Evolutionary conservation across 2,797 vertebrate genomes (phyloP).

Genomic region (Parauchenoglanis ngamensis): DNA sequence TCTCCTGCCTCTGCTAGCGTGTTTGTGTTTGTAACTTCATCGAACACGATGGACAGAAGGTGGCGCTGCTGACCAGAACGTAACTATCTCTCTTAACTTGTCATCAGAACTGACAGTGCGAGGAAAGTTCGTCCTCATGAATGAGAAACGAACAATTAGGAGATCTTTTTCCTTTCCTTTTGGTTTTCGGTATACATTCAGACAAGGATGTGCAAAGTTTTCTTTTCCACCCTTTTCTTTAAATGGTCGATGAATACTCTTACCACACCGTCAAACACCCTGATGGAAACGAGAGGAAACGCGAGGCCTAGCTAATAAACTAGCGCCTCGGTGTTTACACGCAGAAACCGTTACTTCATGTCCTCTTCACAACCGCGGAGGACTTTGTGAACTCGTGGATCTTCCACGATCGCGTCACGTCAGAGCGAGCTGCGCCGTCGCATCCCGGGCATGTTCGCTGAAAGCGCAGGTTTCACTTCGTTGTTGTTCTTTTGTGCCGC

Average conservation of each 20-base stretch:
- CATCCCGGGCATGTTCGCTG: background rate
- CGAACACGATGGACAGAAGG: background rate
- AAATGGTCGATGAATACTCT: background rate
- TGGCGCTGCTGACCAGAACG: no score
- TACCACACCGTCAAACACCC: background rate
- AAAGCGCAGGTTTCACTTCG: background rate
- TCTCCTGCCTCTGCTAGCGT: background rate
- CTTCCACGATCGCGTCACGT: background rate
- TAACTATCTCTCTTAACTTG: no score
- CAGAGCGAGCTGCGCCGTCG: background rate
- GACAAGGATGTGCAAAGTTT: background rate
- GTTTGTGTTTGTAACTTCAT: background rate
- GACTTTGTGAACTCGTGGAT: background rate
- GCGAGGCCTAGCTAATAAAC: background rate
- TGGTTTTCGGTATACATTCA: background rate
- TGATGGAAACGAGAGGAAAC: background rate
- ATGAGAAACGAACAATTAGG: background rate
- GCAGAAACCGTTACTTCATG: background rate
- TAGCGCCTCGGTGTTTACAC: background rate
- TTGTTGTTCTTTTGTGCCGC: constrained; percentile 27
- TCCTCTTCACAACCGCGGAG: background rate
- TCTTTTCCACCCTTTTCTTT: background rate
- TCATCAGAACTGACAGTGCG: background rate
- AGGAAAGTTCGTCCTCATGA: background rate
- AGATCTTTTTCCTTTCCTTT: background rate